Evolutionary conservation across 2,888 invertebrate genomes (phyloP).

Genomic region (Capitulum mitella): DNA sequence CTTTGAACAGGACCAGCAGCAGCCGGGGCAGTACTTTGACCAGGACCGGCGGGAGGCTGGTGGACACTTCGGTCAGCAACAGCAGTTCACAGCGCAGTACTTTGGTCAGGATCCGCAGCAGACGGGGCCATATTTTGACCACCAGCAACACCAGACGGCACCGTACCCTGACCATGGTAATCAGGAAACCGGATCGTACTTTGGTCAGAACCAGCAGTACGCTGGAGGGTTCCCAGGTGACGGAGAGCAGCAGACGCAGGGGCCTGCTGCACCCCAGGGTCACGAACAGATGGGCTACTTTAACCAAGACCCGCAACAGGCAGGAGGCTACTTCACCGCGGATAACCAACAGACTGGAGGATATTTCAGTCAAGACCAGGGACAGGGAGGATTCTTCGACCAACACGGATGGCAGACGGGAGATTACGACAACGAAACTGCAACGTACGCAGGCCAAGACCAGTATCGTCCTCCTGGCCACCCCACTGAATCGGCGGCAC

Average conservation of each 20-base stretch:
- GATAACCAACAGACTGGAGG: neutral
- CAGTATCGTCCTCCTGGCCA: neutral
- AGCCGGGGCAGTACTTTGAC: neutral
- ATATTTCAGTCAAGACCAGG: neutral
- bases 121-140: neutral
- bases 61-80: neutral
- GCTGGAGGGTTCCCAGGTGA: no score
- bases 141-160: neutral
- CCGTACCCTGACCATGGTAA: no score
- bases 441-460: no score
- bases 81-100: neutral
- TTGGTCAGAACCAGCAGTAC: no score
- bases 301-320: no score
- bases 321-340: neutral
- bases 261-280: neutral
- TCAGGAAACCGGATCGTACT: no score
- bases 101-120: neutral
- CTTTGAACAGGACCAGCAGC: no score
- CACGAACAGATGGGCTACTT: no score
- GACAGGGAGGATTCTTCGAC: neutral
- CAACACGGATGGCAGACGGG: neutral
- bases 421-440: neutral
- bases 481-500: neutral
- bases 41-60: neutral
- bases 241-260: neutral